phyloP scores from a whole-genome alignment of 2,797 vertebrate species.

The Microctenopoma steveboyesi region DNA sequence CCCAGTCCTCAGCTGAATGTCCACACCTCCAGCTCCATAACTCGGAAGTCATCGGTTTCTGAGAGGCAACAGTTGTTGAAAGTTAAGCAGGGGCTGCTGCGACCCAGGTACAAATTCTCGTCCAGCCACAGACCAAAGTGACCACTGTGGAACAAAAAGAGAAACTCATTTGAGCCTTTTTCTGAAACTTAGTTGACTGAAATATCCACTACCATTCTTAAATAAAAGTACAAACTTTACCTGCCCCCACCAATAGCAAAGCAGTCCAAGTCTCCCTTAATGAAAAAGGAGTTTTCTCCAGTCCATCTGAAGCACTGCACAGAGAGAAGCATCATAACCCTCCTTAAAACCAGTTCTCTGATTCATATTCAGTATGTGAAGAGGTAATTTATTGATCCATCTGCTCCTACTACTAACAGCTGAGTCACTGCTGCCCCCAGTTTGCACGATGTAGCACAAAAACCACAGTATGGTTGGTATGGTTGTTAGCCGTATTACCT shows the following conservation, averaged over 20 bases:
- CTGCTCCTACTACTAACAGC: too few relatives aligned
- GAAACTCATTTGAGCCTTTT: background rate
- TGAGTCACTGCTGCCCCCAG: too few relatives aligned
- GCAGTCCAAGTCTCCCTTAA: constrained; percentile 87
- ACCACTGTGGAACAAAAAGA: constrained; percentile 68
- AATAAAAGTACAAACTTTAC: constrained; percentile 58
- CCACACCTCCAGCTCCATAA: constrained; percentile 88
- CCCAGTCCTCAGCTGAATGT: constrained; percentile 78
- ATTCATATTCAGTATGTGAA: background rate
- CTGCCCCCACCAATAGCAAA: constrained; percentile 87
- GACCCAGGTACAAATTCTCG: constrained; percentile 83
- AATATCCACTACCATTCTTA: background rate
- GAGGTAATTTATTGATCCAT: background rate
- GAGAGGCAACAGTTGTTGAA: constrained; percentile 87
- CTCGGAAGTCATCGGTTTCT: constrained; percentile 82
- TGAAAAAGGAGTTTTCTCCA: constrained; percentile 88
- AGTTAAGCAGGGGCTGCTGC: constrained; percentile 85
- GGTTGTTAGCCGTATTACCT: constrained; percentile 64
- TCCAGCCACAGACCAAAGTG: constrained; percentile 89
- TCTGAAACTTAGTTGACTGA: constrained; percentile 1
- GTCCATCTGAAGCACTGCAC: constrained; percentile 85
- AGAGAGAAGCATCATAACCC: constrained; percentile 1
- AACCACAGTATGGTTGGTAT: background rate
- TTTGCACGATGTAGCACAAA: background rate
- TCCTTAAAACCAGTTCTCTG: background rate